Evolutionary conservation across 2,797 vertebrate species (phyloP), one percentile per base, ranked within the genome.

Genomic region (Hephaestus fuliginosus): DNA sequence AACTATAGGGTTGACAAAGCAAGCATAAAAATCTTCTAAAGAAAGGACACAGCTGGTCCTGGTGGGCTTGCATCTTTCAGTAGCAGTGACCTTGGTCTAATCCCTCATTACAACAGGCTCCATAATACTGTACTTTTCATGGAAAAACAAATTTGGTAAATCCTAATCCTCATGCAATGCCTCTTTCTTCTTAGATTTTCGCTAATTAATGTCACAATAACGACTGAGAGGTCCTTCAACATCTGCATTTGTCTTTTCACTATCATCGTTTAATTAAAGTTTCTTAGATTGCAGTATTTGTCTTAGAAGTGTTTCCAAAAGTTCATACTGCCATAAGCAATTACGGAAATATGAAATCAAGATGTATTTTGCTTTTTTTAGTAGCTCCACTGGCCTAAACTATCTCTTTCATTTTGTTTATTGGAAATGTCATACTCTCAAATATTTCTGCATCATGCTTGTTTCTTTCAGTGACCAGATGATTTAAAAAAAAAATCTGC

Each of bases 1-100:
- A 86, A 74, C 28, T 71, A 28, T 28, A 63, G 56, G 67, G 72
- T 55, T 77, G 81, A 84, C 68, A 82, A 79, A 52, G 60, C 64
- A 76, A 76, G 81, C 56, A 44, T 20, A 63, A 63, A 85, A 76
- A 78, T 77, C 70, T 70, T 86, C 12, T 48, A 70, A 80, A 74
- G 63, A 83, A 49, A 77, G 79, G 83, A 88, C 86, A 53, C 36
- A 61, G 72, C 78, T 56, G 64, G 72, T 85, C 83, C 74, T 85
- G 78, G 78, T 86, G 85, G 88, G 67, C 73, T 77, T 14, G 73
- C 80, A 80, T 89, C 82, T 82, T 87, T 83, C 74, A 85, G 89
- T 86, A 86, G 90, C 88, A 75, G 74, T 93, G 94, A 94, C 95
- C 94, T 96, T 95, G 94, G 86, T 85, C 84, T 96, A 94, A 95